Evolutionary conservation across 2,113 vertebrate species (phyloP).

Genomic region (Hemichromis elongatus): DNA sequence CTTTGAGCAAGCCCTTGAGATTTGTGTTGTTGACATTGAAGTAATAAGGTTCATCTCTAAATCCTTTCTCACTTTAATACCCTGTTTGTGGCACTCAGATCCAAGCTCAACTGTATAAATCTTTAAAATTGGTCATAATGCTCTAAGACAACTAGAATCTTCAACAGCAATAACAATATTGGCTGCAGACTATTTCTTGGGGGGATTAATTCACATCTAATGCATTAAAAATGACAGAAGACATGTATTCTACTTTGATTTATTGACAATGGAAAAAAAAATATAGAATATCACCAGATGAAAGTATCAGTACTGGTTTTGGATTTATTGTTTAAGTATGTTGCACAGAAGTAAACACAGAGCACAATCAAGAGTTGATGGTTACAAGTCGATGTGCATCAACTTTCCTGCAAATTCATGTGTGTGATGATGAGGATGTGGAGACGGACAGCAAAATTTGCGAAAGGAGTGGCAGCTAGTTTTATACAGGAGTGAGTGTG

Average conservation of each 20-base stretch:
- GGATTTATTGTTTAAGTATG: not conserved
- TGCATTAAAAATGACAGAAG: not conserved
- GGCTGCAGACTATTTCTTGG: not conserved
- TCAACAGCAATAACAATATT: not conserved
- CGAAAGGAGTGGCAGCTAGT: not conserved
- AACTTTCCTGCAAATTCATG: not conserved
- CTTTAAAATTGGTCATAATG: not conserved
- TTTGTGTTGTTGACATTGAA: not conserved
- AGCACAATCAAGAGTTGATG: not conserved
- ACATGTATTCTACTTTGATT: not conserved
- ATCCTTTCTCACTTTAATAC: not conserved
- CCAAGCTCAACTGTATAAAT: not conserved
- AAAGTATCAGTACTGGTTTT: not conserved
- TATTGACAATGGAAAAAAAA: not conserved
- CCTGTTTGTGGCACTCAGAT: not conserved
- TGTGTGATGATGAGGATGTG: not conserved
- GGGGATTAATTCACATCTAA: not conserved
- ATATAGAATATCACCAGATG: not conserved
- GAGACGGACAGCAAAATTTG: not conserved
- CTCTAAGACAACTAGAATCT: not conserved
- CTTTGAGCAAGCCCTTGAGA: not conserved
- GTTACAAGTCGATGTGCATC: not conserved
- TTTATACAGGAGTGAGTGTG: not conserved
- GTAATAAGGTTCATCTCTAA: not conserved
- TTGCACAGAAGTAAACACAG: not conserved